phyloP scores from a whole-genome alignment of 2,113 vertebrate species.

The Eclectus roratus region DNA sequence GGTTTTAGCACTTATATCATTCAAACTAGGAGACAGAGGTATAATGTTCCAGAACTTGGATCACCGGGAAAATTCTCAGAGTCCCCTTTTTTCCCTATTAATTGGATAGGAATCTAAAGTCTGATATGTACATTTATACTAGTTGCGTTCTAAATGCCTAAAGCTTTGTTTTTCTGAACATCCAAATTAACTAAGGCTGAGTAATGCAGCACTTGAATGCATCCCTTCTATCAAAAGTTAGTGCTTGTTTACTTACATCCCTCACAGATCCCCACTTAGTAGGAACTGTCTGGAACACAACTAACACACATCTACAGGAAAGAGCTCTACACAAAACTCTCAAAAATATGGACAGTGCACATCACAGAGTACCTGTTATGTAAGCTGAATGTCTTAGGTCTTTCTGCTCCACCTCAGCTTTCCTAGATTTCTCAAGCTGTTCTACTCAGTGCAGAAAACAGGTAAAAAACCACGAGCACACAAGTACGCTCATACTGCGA shows the following conservation, averaged over 20 bases:
- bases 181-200: background rate
- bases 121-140: background rate
- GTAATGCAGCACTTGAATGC: background rate
- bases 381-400: background rate
- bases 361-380: background rate
- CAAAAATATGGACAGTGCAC: background rate
- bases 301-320: background rate
- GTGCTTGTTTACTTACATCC: background rate
- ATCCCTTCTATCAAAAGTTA: background rate
- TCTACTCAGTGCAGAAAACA: background rate
- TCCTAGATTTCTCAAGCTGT: background rate
- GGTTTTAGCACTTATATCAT: background rate
- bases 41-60: background rate
- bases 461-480: accelerated
- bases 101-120: background rate
- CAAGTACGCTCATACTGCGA: background rate
- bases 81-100: background rate
- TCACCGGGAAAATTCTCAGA: background rate
- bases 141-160: background rate
- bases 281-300: background rate
- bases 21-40: background rate
- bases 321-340: background rate
- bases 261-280: background rate
- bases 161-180: background rate
- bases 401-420: background rate